A percentile compares a stretch with the other conserved stretches of the same genome.
These are phyloP conservation scores for Carterocephalus palaemon DNA, from an alignment of 2,888 invertebrate species.

Conservation along the genomic window DNA sequence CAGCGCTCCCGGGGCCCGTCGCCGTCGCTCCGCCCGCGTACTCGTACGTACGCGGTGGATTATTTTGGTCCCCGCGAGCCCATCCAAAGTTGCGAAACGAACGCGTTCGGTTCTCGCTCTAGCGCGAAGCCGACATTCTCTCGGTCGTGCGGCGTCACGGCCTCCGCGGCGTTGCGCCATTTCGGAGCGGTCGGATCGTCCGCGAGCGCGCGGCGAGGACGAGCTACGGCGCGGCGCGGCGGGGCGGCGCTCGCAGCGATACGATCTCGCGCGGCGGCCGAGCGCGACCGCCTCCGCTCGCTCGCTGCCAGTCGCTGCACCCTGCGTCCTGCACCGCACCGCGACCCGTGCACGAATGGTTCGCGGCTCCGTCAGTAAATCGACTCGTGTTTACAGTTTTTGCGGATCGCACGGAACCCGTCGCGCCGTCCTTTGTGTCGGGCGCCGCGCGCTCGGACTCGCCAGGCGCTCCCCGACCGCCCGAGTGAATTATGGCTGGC, in stretches of 20 bases:
- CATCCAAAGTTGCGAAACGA: slow-evolving; percentile 74
- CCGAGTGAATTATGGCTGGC: slow-evolving; percentile 65
- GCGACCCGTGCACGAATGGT: slow-evolving; percentile 51
- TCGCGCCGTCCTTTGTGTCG: slow-evolving; percentile 65
- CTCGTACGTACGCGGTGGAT: slow-evolving; percentile 58
- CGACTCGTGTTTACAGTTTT: slow-evolving; percentile 74
- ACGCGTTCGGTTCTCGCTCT: slow-evolving; percentile 61
- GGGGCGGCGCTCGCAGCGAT: slow-evolving; percentile 51
- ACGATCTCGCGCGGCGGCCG: slow-evolving; percentile 72
- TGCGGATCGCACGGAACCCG: slow-evolving; percentile 59
- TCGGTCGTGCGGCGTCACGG: slow-evolving; percentile 73
- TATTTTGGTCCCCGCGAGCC: slow-evolving; percentile 70
- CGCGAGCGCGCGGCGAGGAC: slow-evolving; percentile 48
- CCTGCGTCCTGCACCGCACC: slow-evolving; percentile 42
- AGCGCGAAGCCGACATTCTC: slow-evolving; percentile 73
- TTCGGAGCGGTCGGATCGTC: slow-evolving; percentile 66
- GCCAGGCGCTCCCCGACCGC: slow-evolving; percentile 41
- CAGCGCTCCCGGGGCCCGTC: slow-evolving; percentile 41
- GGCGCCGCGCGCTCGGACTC: slow-evolving; percentile 37
- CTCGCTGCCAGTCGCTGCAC: slow-evolving; percentile 30
- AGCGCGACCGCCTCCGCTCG: slow-evolving; percentile 67
- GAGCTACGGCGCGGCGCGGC: slow-evolving; percentile 56
- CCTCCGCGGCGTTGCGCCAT: slow-evolving; percentile 75
- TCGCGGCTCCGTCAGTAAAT: slow-evolving; percentile 58
- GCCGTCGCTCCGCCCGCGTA: slow-evolving; percentile 46